Percentiles rank a stretch among this genome's conserved stretches.
These are phyloP conservation scores for Leucophora obtusa DNA, from an alignment of 2,888 invertebrate species.

Conservation along the genomic window DNA sequence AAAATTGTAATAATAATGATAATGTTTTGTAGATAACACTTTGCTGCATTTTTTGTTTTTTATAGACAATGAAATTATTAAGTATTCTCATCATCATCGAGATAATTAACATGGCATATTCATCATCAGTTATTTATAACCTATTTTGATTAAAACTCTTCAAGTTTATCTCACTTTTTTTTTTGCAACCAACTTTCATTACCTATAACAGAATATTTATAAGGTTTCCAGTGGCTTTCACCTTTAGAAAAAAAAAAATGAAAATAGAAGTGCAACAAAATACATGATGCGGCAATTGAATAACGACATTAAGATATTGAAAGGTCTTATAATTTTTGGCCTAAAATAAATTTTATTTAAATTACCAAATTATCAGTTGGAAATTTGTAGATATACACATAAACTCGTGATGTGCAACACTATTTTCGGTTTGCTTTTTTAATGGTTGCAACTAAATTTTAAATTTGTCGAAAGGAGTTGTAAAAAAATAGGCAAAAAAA, in stretches of 20 bases:
- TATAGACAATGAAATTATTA: neutral
- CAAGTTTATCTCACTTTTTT: neutral
- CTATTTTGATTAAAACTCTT: slow-evolving; percentile 35
- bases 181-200: slow-evolving; percentile 32
- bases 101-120: slow-evolving; percentile 36
- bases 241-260: neutral
- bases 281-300: neutral
- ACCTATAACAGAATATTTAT: slow-evolving; percentile 46
- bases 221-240: slow-evolving; percentile 9
- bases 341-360: no score
- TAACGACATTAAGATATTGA: neutral
- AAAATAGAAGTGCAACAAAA: neutral
- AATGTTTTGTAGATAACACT: neutral
- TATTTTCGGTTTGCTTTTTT: no score
- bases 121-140: slow-evolving; percentile 52
- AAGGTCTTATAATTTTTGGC: no score
- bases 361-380: no score
- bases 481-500: no score
- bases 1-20: neutral
- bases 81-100: neutral
- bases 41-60: neutral
- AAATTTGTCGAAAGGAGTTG: no score
- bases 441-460: no score
- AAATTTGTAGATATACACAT: no score
- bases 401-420: no score